A percentile compares a stretch with the other conserved stretches of the same genome.
phyloP scores from a whole-genome alignment of 2,797 vertebrate species.

The Petrocephalus sullivani region DNA sequence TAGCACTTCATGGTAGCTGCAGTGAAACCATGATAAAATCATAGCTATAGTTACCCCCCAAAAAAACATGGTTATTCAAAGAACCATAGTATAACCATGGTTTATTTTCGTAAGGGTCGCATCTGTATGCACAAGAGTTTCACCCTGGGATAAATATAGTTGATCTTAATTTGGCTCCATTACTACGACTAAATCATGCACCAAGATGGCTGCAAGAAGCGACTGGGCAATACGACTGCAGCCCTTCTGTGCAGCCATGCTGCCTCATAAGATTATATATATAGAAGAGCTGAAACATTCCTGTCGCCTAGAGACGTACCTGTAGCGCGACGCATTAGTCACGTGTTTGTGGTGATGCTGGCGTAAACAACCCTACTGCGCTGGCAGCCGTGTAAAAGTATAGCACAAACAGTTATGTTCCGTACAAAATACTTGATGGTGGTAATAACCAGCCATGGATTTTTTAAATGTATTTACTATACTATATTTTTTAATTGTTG shows the following conservation, averaged over 20 bases:
- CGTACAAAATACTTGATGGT: background rate
- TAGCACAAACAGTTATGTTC: background rate
- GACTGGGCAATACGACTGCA: background rate
- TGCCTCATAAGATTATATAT: background rate
- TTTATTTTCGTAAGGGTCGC: too few relatives aligned
- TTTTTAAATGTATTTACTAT: background rate
- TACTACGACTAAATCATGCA: background rate
- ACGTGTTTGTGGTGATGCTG: background rate
- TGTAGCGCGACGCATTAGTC: background rate
- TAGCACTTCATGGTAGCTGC: too few relatives aligned
- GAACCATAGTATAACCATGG: too few relatives aligned
- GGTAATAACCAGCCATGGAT: background rate
- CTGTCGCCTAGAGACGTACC: background rate
- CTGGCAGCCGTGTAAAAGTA: background rate
- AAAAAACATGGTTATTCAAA: too few relatives aligned
- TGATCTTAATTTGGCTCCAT: background rate
- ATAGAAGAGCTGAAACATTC: too few relatives aligned
- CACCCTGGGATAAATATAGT: background rate
- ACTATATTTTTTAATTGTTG: background rate
- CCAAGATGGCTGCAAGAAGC: background rate
- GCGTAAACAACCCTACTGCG: background rate
- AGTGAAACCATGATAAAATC: too few relatives aligned
- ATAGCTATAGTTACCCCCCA: too few relatives aligned
- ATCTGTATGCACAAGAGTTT: background rate
- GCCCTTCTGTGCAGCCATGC: background rate